Conservation (phyloP, 2,888 invertebrate genomes). For the Clusia tigrina region DNA sequence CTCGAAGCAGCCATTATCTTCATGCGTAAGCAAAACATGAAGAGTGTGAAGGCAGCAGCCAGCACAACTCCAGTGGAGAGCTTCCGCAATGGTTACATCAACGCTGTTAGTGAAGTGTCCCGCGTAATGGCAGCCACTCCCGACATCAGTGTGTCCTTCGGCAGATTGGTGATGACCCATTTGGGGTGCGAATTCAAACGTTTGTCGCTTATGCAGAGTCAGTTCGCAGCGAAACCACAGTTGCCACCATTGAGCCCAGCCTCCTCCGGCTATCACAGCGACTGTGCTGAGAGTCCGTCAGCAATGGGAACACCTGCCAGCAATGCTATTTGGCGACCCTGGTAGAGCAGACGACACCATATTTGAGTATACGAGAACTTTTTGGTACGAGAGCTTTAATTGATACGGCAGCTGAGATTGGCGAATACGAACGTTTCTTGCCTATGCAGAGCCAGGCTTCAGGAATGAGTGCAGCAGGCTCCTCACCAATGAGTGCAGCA, state of each 20-base stretch:
- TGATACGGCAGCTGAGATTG: neutral
- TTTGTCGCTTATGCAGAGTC: conserved; percentile 44
- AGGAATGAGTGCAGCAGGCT: no score
- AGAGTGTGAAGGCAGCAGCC: conserved; percentile 63
- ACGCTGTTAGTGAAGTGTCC: conserved; percentile 88
- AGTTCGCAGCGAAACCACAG: neutral
- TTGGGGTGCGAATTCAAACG: conserved; percentile 81
- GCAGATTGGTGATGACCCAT: conserved; percentile 88
- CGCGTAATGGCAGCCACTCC: conserved; percentile 84
- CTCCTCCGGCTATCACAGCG: conserved; percentile 62
- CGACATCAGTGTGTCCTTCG: conserved; percentile 83
- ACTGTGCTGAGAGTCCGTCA: conserved; percentile 44
- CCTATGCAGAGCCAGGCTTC: no score
- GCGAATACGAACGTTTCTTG: no score
- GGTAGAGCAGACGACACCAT: conserved; percentile 39
- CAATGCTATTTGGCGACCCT: conserved; percentile 50
- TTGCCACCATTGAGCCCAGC: conserved; percentile 55
- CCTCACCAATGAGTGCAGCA: no score
- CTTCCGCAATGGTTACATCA: conserved; percentile 87
- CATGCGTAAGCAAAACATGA: conserved; percentile 68
- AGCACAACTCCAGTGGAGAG: conserved; percentile 74
- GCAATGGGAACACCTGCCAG: conserved; percentile 25
- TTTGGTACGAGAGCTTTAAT: conserved; percentile 20
- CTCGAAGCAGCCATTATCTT: conserved; percentile 86
- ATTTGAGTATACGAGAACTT: neutral